Evolutionary conservation across 2,888 invertebrate genomes (phyloP).

Genomic region (Plebejus melissa): DNA sequence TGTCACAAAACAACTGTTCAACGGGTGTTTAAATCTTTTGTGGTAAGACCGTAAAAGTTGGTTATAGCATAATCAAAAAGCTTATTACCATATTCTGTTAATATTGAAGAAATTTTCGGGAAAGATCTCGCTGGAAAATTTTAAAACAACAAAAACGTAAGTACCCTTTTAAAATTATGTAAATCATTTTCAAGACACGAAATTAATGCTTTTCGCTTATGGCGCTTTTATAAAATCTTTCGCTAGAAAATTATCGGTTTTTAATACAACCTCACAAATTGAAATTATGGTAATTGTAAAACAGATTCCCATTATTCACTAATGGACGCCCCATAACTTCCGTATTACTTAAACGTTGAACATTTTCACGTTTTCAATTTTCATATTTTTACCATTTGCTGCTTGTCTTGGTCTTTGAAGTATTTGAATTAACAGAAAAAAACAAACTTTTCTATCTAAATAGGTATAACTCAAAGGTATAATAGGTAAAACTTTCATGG

Average conservation of each 20-base stretch:
- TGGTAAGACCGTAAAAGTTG: too few relatives aligned
- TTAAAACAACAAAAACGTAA: conserved; percentile 17
- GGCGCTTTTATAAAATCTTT: conserved; percentile 50
- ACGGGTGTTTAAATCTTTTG: too few relatives aligned
- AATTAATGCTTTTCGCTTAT: conserved; percentile 67
- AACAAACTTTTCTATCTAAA: too few relatives aligned
- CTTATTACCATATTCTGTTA: neutral
- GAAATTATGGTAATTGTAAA: conserved; percentile 31
- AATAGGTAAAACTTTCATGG: too few relatives aligned
- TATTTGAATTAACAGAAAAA: neutral
- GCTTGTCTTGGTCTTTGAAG: too few relatives aligned
- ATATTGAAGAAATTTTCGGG: neutral
- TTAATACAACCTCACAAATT: conserved; percentile 31
- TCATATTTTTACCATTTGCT: neutral
- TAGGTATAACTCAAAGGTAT: too few relatives aligned
- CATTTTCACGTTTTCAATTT: neutral
- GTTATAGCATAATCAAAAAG: neutral
- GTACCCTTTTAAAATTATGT: conserved; percentile 63
- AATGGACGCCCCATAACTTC: conserved; percentile 6
- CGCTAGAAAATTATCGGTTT: conserved; percentile 31
- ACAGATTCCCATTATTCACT: conserved; percentile 17
- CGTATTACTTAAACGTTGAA: neutral
- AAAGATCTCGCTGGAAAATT: neutral
- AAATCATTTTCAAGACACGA: conserved; percentile 59
- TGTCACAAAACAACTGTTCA: too few relatives aligned